phyloP scores from a whole-genome alignment of 2,888 invertebrate species.

The Drosophila ochracea region DNA sequence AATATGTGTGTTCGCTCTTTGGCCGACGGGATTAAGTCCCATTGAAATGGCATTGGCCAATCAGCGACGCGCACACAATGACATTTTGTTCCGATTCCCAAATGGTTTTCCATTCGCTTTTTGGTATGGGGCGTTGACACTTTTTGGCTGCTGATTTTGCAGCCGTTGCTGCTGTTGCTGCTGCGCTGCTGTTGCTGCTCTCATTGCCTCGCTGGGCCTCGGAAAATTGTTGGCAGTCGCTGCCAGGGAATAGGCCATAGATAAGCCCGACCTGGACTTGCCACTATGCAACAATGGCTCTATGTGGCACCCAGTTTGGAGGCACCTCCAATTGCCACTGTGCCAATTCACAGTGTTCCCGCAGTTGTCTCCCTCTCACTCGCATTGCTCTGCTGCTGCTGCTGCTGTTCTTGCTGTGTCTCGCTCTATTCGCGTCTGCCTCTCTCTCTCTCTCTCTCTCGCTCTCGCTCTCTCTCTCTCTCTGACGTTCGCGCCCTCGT shows the following conservation, averaged over 20 bases:
- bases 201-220: slow-evolving; percentile 8
- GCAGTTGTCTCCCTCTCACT: slow-evolving; percentile 23
- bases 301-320: slow-evolving; percentile 46
- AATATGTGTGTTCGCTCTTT: slow-evolving; percentile 34
- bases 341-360: slow-evolving; percentile 77
- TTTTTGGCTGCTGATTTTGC: slow-evolving; percentile 19
- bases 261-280: slow-evolving; percentile 57
- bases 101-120: slow-evolving; percentile 41
- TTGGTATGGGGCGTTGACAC: slow-evolving; percentile 72
- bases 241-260: slow-evolving; percentile 57
- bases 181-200: not conserved
- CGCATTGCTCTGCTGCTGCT: slow-evolving; percentile 1
- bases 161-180: not conserved
- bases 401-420: not conserved
- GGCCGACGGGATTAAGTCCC: slow-evolving; percentile 44
- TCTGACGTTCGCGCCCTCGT: slow-evolving; percentile 38
- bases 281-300: slow-evolving; percentile 26
- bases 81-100: slow-evolving; percentile 73
- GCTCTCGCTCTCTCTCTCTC: slow-evolving; percentile 34
- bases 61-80: slow-evolving; percentile 66
- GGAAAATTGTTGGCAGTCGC: slow-evolving; percentile 34
- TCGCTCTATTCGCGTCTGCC: slow-evolving; percentile 1
- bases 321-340: slow-evolving; percentile 42
- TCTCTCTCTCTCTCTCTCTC: slow-evolving; percentile 10
- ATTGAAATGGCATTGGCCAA: slow-evolving; percentile 62